Evolutionary conservation across 2,797 vertebrate genomes (phyloP).

Genomic region (Ispidina lecontei): DNA sequence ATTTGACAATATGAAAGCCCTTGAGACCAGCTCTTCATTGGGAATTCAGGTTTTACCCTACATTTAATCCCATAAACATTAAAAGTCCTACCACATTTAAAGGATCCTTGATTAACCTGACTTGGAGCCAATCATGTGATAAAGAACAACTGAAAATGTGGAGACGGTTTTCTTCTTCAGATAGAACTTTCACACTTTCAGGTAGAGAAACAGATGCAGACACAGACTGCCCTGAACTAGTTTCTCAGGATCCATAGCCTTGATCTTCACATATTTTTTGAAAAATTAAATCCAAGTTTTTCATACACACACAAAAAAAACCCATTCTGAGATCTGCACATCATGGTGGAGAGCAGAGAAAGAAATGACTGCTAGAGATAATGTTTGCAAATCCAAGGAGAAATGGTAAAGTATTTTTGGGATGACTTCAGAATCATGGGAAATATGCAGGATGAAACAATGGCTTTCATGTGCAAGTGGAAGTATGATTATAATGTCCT

Average conservation of each 20-base stretch:
- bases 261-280: background rate
- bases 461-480: background rate
- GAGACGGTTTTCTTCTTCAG: background rate
- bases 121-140: background rate
- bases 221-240: background rate
- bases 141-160: background rate
- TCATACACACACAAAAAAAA: background rate
- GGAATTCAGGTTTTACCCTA: background rate
- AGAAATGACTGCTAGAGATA: background rate
- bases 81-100: background rate
- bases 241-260: background rate
- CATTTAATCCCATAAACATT: background rate
- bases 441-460: conserved; percentile 22
- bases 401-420: background rate
- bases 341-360: background rate
- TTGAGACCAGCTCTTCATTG: background rate
- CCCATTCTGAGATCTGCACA: background rate
- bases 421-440: conserved; percentile 19
- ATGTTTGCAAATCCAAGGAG: background rate
- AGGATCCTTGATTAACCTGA: background rate
- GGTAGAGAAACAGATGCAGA: background rate
- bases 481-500: conserved; percentile 34
- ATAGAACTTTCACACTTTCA: background rate
- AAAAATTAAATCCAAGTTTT: background rate
- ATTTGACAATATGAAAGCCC: background rate